phyloP scores from a whole-genome alignment of 1,140 invertebrate species.

The Cotesia vestalis region DNA sequence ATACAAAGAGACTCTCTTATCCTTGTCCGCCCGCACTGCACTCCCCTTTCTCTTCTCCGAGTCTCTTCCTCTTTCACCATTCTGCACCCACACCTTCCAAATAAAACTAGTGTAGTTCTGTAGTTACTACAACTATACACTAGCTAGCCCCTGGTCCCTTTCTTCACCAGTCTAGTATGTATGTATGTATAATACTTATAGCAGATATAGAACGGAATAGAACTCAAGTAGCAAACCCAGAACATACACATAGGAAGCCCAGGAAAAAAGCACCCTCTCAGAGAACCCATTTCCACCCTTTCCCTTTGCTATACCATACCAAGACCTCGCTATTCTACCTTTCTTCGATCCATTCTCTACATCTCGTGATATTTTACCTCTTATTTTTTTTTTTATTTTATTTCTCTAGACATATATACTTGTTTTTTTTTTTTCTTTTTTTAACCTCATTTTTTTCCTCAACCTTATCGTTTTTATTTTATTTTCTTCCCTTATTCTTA shows the following conservation, averaged over 20 bases:
- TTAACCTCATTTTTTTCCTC: background rate
- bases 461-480: background rate
- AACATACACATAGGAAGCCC: constrained; percentile 8
- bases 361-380: constrained; percentile 8
- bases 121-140: no score
- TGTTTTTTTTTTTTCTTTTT: constrained; percentile 9
- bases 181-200: no score
- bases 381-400: constrained; percentile 20
- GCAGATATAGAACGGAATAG: background rate
- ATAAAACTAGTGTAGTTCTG: no score
- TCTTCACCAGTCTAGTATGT: no score
- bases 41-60: constrained; percentile 31
- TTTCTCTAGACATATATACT: background rate
- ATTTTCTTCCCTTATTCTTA: no score
- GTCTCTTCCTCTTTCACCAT: constrained; percentile 25
- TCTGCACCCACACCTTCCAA: background rate
- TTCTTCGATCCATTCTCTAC: constrained; percentile 30
- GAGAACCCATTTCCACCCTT: constrained; percentile 42
- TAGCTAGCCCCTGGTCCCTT: no score
- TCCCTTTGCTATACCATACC: constrained; percentile 16
- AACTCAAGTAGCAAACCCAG: constrained; percentile 3
- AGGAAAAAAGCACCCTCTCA: constrained; percentile 34
- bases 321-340: constrained; percentile 12
- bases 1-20: constrained; percentile 54
- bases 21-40: constrained; percentile 39